phyloP scores from a whole-genome alignment of 53 echinoderm and acorn worm genomes.

The Crossaster papposus region DNA sequence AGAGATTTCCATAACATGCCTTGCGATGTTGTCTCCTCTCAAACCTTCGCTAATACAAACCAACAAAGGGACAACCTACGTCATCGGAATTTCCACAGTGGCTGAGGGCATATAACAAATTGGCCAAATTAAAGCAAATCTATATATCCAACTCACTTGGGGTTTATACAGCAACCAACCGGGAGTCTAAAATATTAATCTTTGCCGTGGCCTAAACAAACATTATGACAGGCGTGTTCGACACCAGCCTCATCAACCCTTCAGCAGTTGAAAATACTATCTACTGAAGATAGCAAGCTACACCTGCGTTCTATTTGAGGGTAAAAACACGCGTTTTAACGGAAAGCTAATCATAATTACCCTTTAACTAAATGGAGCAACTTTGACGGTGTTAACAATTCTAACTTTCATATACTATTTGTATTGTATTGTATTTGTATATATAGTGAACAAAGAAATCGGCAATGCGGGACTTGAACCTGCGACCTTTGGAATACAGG shows the following conservation, averaged over 20 bases:
- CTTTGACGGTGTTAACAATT: too few species aligned
- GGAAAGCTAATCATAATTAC: too few species aligned
- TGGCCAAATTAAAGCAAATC: neutral
- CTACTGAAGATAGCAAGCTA: slow-evolving; percentile 12
- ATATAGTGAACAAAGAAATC: too few species aligned
- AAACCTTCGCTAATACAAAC: neutral
- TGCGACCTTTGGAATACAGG: too few species aligned
- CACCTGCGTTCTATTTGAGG: neutral
- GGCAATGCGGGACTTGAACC: too few species aligned
- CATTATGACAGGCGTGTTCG: neutral
- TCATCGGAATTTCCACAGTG: neutral
- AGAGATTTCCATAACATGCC: neutral
- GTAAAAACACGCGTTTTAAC: neutral
- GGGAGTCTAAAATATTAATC: neutral
- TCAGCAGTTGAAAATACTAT: slow-evolving; percentile 5
- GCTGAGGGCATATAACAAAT: neutral
- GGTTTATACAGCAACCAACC: neutral
- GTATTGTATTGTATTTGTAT: too few species aligned
- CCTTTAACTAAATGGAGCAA: too few species aligned
- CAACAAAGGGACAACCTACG: too few species aligned
- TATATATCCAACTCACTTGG: neutral
- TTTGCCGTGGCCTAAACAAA: neutral
- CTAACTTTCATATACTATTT: too few species aligned
- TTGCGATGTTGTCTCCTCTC: neutral
- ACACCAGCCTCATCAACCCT: neutral